Percentiles rank a stretch among this genome's conserved stretches.
These are phyloP conservation scores for Serilophus lunatus DNA, from an alignment of 2,113 vertebrate species.

Conservation along the genomic window DNA sequence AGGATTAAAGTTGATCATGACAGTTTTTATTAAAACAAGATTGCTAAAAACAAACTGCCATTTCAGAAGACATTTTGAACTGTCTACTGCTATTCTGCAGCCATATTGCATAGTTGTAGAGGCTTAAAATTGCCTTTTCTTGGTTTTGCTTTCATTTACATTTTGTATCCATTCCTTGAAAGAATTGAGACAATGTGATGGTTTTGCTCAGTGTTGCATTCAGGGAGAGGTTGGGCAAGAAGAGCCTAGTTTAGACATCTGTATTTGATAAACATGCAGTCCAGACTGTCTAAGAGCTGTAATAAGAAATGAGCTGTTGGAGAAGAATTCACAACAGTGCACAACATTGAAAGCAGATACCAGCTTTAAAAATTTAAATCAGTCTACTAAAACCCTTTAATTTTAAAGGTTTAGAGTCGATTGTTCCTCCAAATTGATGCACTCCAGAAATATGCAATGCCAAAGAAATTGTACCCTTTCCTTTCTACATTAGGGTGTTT, in stretches of 20 bases:
- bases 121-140: slow-evolving; percentile 25
- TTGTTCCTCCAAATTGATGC: neutral
- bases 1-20: slow-evolving; percentile 18
- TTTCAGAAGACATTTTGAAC: slow-evolving; percentile 29
- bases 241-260: neutral
- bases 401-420: neutral
- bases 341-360: neutral
- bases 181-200: neutral
- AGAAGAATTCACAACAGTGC: neutral
- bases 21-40: slow-evolving; percentile 44
- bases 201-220: neutral
- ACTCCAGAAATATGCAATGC: neutral
- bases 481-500: neutral
- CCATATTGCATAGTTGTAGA: neutral
- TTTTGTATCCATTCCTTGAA: neutral
- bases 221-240: neutral
- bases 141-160: neutral
- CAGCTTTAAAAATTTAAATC: neutral
- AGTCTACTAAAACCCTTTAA: neutral
- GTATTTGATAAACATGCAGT: neutral
- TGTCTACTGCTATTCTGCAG: neutral
- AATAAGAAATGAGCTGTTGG: neutral
- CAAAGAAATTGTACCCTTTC: slow-evolving; percentile 26
- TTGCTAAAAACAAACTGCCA: slow-evolving; percentile 17
- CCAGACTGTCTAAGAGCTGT: neutral